These are phyloP conservation scores for Petrocephalus zakoni DNA, from an alignment of 2,113 vertebrate genomes.

Conservation along the genomic window DNA sequence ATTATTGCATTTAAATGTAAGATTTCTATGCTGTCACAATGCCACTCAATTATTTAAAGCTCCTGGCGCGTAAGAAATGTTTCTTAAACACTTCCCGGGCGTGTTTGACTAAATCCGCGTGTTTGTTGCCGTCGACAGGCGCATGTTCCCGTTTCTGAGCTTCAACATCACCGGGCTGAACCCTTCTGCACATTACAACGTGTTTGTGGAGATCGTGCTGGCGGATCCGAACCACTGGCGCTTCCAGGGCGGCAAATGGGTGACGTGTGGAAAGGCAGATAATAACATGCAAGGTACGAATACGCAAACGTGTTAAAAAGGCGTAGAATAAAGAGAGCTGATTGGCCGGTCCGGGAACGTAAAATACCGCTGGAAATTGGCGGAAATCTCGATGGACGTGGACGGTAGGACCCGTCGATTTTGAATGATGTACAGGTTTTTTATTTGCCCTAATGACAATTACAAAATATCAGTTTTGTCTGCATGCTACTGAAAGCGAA, in stretches of 20 bases:
- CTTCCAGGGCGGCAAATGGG: slow-evolving; percentile 98
- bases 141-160: slow-evolving; percentile 98
- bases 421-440: not conserved
- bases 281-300: slow-evolving; percentile 95
- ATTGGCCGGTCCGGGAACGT: not conserved
- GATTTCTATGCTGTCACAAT: not conserved
- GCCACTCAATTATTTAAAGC: not conserved
- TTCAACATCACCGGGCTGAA: slow-evolving; percentile 97
- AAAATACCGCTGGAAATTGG: not conserved
- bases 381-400: not conserved
- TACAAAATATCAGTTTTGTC: not conserved
- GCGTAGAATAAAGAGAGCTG: too few relatives aligned
- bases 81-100: not conserved
- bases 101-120: not conserved
- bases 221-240: slow-evolving; percentile 98
- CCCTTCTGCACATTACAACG: slow-evolving; percentile 86
- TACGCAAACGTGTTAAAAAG: not conserved
- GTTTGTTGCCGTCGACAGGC: slow-evolving; percentile 56
- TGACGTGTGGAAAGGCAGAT: slow-evolving; percentile 97
- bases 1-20: not conserved
- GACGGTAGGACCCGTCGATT: not conserved
- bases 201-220: slow-evolving; percentile 91
- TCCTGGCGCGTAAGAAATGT: not conserved
- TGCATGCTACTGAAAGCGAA: not conserved
- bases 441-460: not conserved